Percentiles rank a stretch among this genome's conserved stretches.
Conservation (phyloP, 2,113 vertebrate species). For the Vanacampus margaritifer region DNA sequence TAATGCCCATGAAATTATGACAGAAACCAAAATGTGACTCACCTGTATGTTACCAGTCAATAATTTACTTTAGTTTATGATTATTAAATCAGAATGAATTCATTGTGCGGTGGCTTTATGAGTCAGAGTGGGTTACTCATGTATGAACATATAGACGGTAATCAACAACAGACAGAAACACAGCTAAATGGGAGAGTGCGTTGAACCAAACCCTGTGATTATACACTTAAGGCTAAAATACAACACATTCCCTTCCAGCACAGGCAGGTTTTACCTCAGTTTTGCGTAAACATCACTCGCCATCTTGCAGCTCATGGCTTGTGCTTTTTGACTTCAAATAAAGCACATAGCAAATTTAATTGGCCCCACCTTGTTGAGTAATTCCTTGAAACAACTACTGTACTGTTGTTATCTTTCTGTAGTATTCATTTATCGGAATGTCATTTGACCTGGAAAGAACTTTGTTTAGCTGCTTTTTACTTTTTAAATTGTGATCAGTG, state of each 20-base stretch:
- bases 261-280: constrained; percentile 47
- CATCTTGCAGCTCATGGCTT: constrained; percentile 2
- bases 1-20: no score
- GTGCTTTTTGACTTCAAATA: constrained; percentile 22
- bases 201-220: constrained; percentile 68
- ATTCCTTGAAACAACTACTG: not conserved
- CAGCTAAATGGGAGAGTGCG: constrained; percentile 56
- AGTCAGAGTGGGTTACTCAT: not conserved
- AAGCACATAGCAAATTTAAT: not conserved
- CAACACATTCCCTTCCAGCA: constrained; percentile 65
- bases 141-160: constrained; percentile 22
- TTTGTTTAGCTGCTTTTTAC: not conserved
- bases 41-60: not conserved
- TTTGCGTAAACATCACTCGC: constrained; percentile 27
- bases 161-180: constrained; percentile 67
- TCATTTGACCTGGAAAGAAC: not conserved
- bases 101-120: not conserved
- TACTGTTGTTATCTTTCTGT: not conserved
- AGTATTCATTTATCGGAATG: not conserved
- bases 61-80: not conserved
- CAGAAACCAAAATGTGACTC: not conserved
- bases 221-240: constrained; percentile 70
- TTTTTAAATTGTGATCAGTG: not conserved
- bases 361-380: not conserved
- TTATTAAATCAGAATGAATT: not conserved